Percentiles rank a stretch among this genome's conserved stretches.
phyloP scores from a whole-genome alignment of 2,113 vertebrate genomes.

The Carettochelys insculpta region DNA sequence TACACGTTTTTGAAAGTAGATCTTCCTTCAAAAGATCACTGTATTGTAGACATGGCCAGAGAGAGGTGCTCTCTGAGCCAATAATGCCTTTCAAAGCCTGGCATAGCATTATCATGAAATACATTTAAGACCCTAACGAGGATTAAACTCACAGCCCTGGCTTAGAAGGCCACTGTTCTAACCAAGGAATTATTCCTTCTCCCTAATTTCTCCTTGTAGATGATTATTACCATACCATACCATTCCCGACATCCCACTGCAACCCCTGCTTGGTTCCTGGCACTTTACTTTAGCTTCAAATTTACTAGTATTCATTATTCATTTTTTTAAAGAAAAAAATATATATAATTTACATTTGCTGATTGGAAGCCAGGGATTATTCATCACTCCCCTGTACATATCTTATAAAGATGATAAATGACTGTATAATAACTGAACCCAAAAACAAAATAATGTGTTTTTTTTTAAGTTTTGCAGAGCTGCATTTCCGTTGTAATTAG shows the following conservation, averaged over 20 bases:
- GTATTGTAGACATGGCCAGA: no score
- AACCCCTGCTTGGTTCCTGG: conserved; percentile 54
- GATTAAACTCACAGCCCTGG: no score
- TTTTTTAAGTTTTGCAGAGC: conserved; percentile 72
- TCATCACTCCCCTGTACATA: conserved; percentile 76
- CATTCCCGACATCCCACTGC: conserved; percentile 29
- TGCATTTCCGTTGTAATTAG: conserved; percentile 79
- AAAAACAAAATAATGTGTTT: conserved; percentile 77
- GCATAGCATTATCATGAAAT: no score
- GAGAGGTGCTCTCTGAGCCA: no score
- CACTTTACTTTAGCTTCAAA: conserved; percentile 36
- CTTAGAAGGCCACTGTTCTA: no score
- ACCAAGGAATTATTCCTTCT: no score
- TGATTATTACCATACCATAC: neutral
- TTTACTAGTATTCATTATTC: conserved; percentile 66
- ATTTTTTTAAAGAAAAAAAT: neutral
- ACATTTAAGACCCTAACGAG: no score
- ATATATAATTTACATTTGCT: conserved; percentile 76
- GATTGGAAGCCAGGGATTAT: conserved; percentile 78
- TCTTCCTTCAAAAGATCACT: no score
- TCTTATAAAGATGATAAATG: conserved; percentile 82
- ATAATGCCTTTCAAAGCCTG: no score
- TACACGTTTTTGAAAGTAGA: no score
- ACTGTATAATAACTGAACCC: conserved; percentile 78
- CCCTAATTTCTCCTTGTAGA: neutral